These are phyloP conservation scores for Collichthys lucidus DNA, from an alignment of 2,113 vertebrate species.

Conservation along the genomic window DNA sequence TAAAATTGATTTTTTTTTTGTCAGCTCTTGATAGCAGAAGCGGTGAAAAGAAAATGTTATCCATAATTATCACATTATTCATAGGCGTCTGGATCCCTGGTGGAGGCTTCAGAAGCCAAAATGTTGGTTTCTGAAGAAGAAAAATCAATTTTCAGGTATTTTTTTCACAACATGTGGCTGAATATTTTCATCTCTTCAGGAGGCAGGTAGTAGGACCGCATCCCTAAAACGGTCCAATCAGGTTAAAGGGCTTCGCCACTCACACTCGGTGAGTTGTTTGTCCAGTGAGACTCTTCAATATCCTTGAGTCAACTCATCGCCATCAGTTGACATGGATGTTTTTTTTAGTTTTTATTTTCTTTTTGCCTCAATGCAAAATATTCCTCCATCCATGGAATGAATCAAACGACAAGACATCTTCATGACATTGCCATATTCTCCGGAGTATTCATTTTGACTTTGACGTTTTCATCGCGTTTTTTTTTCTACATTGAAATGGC, in stretches of 20 bases:
- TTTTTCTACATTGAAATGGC: slow-evolving; percentile 18
- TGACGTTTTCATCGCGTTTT: slow-evolving; percentile 31
- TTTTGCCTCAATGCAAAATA: slow-evolving; percentile 47
- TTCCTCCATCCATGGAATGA: slow-evolving; percentile 68
- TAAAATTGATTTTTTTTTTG: not conserved
- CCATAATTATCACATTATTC: slow-evolving; percentile 2
- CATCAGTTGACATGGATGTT: slow-evolving; percentile 70
- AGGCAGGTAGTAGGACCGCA: slow-evolving; percentile 84
- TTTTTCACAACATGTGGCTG: slow-evolving; percentile 66
- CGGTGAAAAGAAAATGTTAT: slow-evolving; percentile 1
- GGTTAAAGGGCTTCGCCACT: slow-evolving; percentile 84
- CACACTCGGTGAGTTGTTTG: slow-evolving; percentile 82
- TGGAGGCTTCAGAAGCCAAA: slow-evolving; percentile 1
- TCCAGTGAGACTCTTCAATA: slow-evolving; percentile 48
- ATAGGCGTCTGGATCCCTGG: not conserved
- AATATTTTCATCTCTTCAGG: slow-evolving; percentile 79
- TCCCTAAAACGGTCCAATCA: slow-evolving; percentile 86
- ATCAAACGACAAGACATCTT: slow-evolving; percentile 58
- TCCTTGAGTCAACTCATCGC: slow-evolving; percentile 58
- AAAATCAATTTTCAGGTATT: slow-evolving; percentile 29
- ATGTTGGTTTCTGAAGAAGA: not conserved
- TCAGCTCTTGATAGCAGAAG: slow-evolving; percentile 19
- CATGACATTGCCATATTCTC: slow-evolving; percentile 62
- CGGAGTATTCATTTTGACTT: slow-evolving; percentile 39
- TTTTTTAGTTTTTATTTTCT: slow-evolving; percentile 8